Base-by-base conservation (phyloP, 2,113 vertebrate species). In the Albula glossodonta region DNA sequence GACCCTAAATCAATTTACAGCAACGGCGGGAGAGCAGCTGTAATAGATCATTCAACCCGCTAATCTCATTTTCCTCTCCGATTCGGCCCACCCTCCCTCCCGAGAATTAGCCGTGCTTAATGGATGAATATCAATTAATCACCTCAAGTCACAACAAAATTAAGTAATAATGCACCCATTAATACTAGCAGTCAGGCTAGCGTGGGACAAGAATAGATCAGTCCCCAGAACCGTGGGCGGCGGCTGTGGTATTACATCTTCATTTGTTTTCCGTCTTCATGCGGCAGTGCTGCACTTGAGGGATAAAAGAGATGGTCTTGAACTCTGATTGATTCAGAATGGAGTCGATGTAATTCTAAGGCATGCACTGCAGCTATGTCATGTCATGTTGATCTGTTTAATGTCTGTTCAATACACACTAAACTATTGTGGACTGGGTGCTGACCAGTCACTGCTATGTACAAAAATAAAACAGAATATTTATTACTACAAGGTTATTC, bases 141-240 rank as follows among this genome's bases (percentile, higher is more conserved):
- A 92, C 88, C 93, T 90, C 91, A 87, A 94, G 93, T 95, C 93
- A 92, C 91, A 94, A 95, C 92, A 94, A 93, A 95, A 93, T 95
- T 92, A 94, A 92, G 90, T 90, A 92, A 93, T 94, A 94, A 94
- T 92, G 89, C 80, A 79, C 31, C 87, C 93, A 94, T 95, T 92
- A 95, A 95, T 95, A 94, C 93, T 95, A 41, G 95, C 91, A 96
- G 92, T 88, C 88, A 84, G 85, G 86, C 85, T 91, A 66, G n/a
- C 31, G 80, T 60, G 53, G 79, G 51, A 92, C 90, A 87, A 91
- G 88, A 90, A 92, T 88, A 89, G 88, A 52, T 87, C 86, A 86
- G 90, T 90, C 91, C 90, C 87, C 89, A 89, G 89, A 88, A 87
- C 63, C 82, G 87, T 0, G 86, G 31, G 31, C 31, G 31, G 31